A percentile compares a stretch with the other conserved stretches of the same genome.
Evolutionary conservation across 2,113 vertebrate species (phyloP).

Genomic region (Porphyrio hochstetteri): DNA sequence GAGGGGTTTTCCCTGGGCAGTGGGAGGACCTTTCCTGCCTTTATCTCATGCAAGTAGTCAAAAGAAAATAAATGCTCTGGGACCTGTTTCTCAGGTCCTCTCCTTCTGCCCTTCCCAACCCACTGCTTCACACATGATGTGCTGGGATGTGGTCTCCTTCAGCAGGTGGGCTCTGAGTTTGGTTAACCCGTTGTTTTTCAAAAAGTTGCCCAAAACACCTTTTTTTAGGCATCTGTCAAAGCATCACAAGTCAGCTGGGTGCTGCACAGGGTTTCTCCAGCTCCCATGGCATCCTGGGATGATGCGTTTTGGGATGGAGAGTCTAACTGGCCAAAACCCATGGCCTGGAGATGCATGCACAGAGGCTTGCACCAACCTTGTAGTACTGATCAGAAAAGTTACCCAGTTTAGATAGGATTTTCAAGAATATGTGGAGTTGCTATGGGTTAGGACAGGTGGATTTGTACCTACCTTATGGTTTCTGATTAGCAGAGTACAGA

Average conservation of each 20-base stretch:
- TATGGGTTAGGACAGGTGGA: neutral
- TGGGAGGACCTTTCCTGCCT: neutral
- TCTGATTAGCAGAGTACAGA: neutral
- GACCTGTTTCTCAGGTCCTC: neutral
- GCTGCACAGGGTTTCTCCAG: neutral
- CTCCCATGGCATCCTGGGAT: neutral
- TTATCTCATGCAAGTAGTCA: neutral
- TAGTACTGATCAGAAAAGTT: neutral
- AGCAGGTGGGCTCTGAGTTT: neutral
- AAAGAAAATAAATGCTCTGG: neutral
- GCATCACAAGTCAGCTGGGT: neutral
- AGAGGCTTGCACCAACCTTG: neutral
- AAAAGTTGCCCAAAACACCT: accelerated
- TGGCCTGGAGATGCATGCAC: neutral
- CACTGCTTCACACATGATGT: neutral
- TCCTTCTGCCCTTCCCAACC: neutral
- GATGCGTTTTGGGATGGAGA: neutral
- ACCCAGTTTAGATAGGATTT: neutral
- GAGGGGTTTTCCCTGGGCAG: neutral
- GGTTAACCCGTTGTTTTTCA: neutral
- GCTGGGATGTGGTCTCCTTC: neutral
- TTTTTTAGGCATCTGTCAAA: neutral
- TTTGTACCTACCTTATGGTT: neutral
- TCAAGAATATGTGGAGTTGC: neutral
- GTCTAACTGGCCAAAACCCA: too few relatives aligned